Percentiles rank a stretch among this genome's conserved stretches.
phyloP scores from a whole-genome alignment of 2,888 invertebrate genomes.

The Hydroisotoma schaefferi region DNA sequence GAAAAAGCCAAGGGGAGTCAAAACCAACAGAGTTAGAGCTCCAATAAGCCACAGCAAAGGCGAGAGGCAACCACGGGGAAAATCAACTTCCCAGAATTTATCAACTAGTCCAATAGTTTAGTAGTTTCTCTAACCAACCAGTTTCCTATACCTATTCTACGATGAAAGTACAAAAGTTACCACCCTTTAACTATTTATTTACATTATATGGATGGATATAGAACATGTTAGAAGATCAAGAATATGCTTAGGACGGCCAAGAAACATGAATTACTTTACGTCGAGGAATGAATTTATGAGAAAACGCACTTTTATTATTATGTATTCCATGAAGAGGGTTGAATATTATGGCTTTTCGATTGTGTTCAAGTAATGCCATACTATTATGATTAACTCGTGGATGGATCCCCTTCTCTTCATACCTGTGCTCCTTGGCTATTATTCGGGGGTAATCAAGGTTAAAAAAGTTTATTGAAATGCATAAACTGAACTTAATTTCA shows the following conservation, averaged over 20 bases:
- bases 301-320: conserved; percentile 4
- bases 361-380: neutral
- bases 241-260: too few species aligned
- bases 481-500: neutral
- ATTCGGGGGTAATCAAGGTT: conserved; percentile 5
- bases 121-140: too few species aligned
- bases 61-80: conserved; percentile 6
- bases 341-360: neutral
- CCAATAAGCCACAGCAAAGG: conserved; percentile 4
- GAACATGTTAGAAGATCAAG: too few species aligned
- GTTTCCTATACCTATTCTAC: too few species aligned
- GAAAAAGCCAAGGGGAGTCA: neutral
- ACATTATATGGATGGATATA: too few species aligned
- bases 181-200: too few species aligned
- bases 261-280: neutral
- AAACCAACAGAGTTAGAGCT: neutral
- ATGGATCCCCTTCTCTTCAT: neutral
- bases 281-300: neutral
- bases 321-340: neutral
- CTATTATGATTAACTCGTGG: conserved; percentile 7
- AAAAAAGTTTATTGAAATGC: conserved; percentile 8
- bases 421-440: neutral
- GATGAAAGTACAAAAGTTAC: too few species aligned
- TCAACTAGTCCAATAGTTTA: too few species aligned
- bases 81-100: too few species aligned